These are phyloP conservation scores for Drosophila niveifrons DNA, from an alignment of 2,888 invertebrate species.

Conservation along the genomic window DNA sequence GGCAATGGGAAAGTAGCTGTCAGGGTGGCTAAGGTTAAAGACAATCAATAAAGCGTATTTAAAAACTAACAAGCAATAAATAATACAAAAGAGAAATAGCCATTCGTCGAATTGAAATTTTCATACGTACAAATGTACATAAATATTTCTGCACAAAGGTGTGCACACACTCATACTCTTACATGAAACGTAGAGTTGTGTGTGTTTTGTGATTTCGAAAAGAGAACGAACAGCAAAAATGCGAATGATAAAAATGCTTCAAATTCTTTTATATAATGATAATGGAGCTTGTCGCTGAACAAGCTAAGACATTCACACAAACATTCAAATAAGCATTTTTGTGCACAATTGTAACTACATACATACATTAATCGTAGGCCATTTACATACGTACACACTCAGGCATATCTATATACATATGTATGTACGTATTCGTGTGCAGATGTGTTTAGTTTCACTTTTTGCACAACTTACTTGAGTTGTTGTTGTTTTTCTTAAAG, in stretches of 20 bases:
- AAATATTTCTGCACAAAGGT: conserved; percentile 17
- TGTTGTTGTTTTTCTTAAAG: conserved; percentile 14
- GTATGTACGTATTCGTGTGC: not conserved
- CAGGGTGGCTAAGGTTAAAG: conserved; percentile 48
- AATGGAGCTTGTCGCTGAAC: conserved; percentile 42
- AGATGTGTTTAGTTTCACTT: conserved; percentile 26
- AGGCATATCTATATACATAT: not conserved
- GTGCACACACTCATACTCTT: conserved; percentile 2
- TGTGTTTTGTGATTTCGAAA: conserved; percentile 17
- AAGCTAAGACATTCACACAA: conserved; percentile 15
- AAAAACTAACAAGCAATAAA: conserved; percentile 14
- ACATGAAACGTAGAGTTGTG: not conserved
- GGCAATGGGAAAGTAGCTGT: conserved; percentile 24
- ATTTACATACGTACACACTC: not conserved
- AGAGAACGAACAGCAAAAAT: conserved; percentile 10
- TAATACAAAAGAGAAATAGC: conserved; percentile 28
- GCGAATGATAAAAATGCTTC: conserved; percentile 30
- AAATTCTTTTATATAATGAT: conserved; percentile 38
- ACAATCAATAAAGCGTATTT: conserved; percentile 59
- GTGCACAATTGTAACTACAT: conserved; percentile 6
- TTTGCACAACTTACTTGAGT: conserved; percentile 44
- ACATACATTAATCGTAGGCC: not conserved
- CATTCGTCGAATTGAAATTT: conserved; percentile 42
- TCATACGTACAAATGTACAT: conserved; percentile 33
- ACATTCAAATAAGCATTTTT: conserved; percentile 7